Evolutionary conservation across 2,113 vertebrate genomes (phyloP).

Genomic region (Reinhardtius hippoglossoides): DNA sequence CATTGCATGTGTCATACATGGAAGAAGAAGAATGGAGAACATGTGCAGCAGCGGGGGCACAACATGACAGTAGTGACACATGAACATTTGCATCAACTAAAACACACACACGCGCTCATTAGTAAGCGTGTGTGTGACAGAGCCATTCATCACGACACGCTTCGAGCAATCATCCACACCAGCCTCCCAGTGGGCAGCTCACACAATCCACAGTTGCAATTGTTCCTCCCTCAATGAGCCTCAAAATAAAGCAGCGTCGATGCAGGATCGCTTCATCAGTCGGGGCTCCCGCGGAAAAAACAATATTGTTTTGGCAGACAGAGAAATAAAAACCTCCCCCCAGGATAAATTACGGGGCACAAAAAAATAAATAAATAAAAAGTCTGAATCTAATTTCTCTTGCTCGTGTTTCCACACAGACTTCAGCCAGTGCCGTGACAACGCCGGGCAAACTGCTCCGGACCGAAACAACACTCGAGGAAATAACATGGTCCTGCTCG

Average conservation of each 20-base stretch:
- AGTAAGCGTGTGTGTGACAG: neutral
- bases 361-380: neutral
- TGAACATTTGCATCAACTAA: neutral
- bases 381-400: neutral
- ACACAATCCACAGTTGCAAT: neutral
- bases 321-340: neutral
- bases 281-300: too few relatives aligned
- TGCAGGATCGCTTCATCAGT: neutral
- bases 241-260: neutral
- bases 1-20: too few relatives aligned
- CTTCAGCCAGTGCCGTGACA: neutral
- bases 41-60: too few relatives aligned
- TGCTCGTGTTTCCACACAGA: neutral
- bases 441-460: neutral
- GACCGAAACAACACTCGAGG: neutral
- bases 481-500: neutral
- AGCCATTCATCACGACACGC: neutral
- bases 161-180: constrained; percentile 6
- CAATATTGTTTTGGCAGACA: constrained; percentile 3
- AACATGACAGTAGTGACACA: neutral
- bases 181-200: neutral
- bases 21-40: too few relatives aligned
- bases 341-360: neutral
- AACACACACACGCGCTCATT: neutral
- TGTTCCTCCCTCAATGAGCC: neutral